phyloP scores from a whole-genome alignment of 2,113 vertebrate species.

The Psephotus haematonotus region DNA sequence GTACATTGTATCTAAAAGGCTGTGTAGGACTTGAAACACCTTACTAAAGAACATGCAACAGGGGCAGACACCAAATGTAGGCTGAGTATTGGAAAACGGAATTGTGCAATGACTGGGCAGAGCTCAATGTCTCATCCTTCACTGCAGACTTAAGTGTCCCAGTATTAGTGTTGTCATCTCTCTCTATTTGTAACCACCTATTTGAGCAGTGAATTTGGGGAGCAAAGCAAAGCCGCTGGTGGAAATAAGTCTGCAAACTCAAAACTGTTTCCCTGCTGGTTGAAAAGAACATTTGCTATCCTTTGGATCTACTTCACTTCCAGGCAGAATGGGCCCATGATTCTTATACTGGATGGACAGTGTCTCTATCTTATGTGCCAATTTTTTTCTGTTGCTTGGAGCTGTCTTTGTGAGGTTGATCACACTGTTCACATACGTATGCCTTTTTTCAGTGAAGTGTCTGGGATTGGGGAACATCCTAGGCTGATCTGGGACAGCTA shows the following conservation, averaged over 20 bases:
- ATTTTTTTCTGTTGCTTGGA: background rate
- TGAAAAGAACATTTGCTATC: background rate
- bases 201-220: background rate
- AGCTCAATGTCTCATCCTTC: background rate
- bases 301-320: background rate
- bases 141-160: background rate
- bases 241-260: background rate
- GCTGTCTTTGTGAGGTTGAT: background rate
- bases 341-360: background rate
- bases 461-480: background rate
- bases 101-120: background rate
- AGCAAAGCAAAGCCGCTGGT: background rate
- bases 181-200: background rate
- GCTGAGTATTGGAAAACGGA: background rate
- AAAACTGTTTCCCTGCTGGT: background rate
- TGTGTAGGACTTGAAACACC: background rate
- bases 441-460: background rate
- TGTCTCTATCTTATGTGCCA: background rate
- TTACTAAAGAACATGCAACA: background rate
- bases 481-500: background rate
- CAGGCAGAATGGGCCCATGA: background rate
- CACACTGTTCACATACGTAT: accelerated
- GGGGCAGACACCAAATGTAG: background rate
- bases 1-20: background rate
- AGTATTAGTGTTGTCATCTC: background rate